Evolutionary conservation across 2,888 invertebrate species (phyloP).

Genomic region (Acrocyrtus sp.): DNA sequence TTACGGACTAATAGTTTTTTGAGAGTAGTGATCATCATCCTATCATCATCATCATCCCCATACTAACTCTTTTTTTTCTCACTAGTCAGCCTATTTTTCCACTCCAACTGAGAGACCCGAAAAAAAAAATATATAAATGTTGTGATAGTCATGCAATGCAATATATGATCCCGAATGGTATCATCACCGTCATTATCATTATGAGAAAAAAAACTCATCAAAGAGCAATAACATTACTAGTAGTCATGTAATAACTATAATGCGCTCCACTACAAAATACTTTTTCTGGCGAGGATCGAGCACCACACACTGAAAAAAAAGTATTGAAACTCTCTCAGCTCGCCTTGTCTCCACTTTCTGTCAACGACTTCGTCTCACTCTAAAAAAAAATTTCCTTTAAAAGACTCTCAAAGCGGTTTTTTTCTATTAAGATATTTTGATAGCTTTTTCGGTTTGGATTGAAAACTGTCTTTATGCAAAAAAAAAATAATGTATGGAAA

Average conservation of each 20-base stretch:
- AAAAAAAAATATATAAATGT: background rate
- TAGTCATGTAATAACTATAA: background rate
- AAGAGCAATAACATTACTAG: conserved; percentile 8
- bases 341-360: background rate
- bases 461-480: too few species aligned
- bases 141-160: background rate
- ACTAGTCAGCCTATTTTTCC: too few species aligned
- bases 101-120: background rate
- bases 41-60: conserved; percentile 11
- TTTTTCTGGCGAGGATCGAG: too few species aligned
- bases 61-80: conserved; percentile 24
- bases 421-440: too few species aligned
- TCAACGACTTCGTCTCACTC: too few species aligned
- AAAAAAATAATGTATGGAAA: too few species aligned
- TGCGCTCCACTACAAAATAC: too few species aligned
- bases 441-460: too few species aligned
- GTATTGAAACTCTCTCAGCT: background rate
- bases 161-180: too few species aligned
- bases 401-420: too few species aligned
- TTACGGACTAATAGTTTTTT: conserved; percentile 34
- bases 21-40: conserved; percentile 12
- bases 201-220: conserved; percentile 19
- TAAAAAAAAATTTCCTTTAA: too few species aligned
- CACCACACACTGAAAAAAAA: background rate
- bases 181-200: background rate